A percentile compares a stretch with the other conserved stretches of the same genome.
These are phyloP conservation scores for Formica selysi DNA, from an alignment of 1,140 invertebrate genomes.

Conservation along the genomic window DNA sequence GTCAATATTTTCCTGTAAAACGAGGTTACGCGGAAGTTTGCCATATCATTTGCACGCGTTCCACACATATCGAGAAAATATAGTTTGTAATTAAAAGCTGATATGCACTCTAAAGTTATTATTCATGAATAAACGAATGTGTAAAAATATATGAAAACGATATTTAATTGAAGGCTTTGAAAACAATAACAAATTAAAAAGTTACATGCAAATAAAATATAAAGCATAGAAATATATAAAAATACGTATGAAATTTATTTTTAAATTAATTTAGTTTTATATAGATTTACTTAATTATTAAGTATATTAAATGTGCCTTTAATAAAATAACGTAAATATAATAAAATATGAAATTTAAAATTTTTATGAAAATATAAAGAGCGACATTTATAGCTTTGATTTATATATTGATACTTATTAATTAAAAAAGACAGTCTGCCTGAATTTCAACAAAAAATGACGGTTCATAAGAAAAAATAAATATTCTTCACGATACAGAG, in stretches of 20 bases:
- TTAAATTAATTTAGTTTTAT: neutral
- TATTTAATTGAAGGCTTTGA: neutral
- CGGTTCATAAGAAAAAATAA: neutral
- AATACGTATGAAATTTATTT: neutral
- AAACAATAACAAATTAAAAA: slow-evolving; percentile 1
- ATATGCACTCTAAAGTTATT: slow-evolving; percentile 14
- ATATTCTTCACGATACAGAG: neutral
- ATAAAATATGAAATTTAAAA: neutral
- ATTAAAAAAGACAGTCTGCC: neutral
- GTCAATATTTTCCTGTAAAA: slow-evolving; percentile 50
- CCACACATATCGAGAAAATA: neutral
- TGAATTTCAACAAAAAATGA: neutral
- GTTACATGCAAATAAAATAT: neutral
- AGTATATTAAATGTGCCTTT: neutral
- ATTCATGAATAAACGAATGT: slow-evolving; percentile 6
- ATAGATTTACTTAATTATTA: too few relatives aligned
- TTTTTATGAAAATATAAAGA: neutral
- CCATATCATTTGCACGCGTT: slow-evolving; percentile 4
- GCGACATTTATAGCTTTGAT: neutral
- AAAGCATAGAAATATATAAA: neutral
- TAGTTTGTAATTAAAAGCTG: neutral
- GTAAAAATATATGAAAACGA: slow-evolving; percentile 1
- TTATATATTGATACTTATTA: neutral
- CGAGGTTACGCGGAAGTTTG: slow-evolving; percentile 33
- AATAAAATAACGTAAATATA: neutral